Evolutionary conservation across 2,113 vertebrate species (phyloP), one percentile per base, ranked within the genome.

Genomic region (Cavia porcellus): DNA sequence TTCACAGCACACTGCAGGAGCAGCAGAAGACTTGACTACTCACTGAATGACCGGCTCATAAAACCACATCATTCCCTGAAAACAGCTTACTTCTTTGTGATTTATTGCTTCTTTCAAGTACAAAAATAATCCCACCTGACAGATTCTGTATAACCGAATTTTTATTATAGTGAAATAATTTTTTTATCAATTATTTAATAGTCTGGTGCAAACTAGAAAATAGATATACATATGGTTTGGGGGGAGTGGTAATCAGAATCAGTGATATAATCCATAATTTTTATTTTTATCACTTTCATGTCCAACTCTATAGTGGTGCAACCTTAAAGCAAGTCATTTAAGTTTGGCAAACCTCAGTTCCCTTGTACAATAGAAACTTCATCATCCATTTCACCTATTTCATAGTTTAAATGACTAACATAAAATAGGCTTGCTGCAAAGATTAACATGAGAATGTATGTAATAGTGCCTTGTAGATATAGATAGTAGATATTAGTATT

Each of bases 161-260:
- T 86, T 88, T 57, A 72, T 42, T 32, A 55, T 25, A 55, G 25
- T 90, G n/a, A 77, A 75, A 91, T 83, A 87, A 2, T 62, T 93
- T 96, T 55, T 92, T 92, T 6, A 75, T 57, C 28, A 80, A 84
- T 47, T 90, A 87, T 70, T 84, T 91, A 90, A 81, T 22, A 77
- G 66, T 6, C 30, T 47, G 12, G 32, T 5, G 20, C 13, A 84
- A 86, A 68, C 57, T 79, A 68, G 3, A 28, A 86, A 86, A 89
- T 7, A 47, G 50, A 84, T 45, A 82, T 13, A 91, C 3, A 15
- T 7, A 77, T 0, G 47, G 32, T 92, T 96, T 86, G 61, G 77
- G 4, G 22, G 38, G 22, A 22, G 12, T 1, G 68, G 57, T 68
- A 72, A 66, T 17, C 61, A 82, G 47, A 92, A 47, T 55, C 30